phyloP scores from a whole-genome alignment of 2,113 vertebrate genomes.

The Rhinolophus ferrumequinum region DNA sequence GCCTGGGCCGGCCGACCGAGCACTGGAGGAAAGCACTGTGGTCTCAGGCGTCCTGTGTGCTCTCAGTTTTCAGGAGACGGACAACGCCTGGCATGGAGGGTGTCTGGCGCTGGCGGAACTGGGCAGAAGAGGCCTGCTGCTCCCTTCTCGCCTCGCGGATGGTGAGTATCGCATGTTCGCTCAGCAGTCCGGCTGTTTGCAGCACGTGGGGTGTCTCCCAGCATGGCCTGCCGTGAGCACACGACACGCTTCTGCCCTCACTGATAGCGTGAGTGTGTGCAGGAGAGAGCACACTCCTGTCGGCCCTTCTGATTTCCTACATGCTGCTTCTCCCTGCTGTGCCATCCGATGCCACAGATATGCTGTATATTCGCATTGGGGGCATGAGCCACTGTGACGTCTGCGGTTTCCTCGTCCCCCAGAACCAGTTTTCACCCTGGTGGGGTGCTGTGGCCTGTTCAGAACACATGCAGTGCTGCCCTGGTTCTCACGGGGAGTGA shows the following conservation, averaged over 20 bases:
- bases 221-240: accelerated
- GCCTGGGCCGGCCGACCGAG: neutral
- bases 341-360: neutral
- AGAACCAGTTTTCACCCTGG: neutral
- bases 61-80: constrained; percentile 95
- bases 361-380: neutral
- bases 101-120: constrained; percentile 97
- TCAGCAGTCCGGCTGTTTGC: accelerated
- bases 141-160: constrained; percentile 92
- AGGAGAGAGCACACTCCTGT: accelerated
- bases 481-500: neutral
- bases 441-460: neutral
- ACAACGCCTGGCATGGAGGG: constrained; percentile 96
- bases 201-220: accelerated
- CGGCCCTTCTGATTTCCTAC: neutral
- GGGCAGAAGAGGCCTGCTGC: constrained; percentile 94
- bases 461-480: accelerated
- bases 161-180: constrained; percentile 85
- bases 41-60: constrained; percentile 26
- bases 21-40: neutral
- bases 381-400: accelerated
- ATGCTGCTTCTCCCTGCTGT: neutral
- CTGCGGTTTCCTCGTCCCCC: neutral
- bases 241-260: neutral
- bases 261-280: neutral